phyloP scores from a whole-genome alignment of 2,888 invertebrate species.

The Conops quadrifasciatus region DNA sequence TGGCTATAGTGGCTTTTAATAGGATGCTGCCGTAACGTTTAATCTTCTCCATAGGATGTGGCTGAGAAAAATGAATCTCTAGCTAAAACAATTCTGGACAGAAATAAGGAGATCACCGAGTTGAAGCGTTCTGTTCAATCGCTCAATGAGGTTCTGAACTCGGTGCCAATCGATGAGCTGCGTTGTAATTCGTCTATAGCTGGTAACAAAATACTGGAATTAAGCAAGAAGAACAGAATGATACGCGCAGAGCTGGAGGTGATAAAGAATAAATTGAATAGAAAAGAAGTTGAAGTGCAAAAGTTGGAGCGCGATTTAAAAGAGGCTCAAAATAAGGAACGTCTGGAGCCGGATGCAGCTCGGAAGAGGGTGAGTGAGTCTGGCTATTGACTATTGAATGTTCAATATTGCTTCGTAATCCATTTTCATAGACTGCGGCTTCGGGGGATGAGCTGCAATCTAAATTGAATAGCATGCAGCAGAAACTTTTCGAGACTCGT shows the following conservation, averaged over 20 bases:
- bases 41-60: conserved; percentile 40
- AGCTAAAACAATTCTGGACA: conserved; percentile 52
- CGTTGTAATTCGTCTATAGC: conserved; percentile 58
- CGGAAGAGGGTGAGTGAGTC: conserved; percentile 40
- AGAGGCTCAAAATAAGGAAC: conserved; percentile 44
- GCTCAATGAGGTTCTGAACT: conserved; percentile 58
- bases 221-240: conserved; percentile 61
- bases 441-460: conserved; percentile 68
- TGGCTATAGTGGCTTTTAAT: background rate
- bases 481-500: conserved; percentile 75
- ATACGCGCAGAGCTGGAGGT: conserved; percentile 57
- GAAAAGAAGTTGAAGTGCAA: conserved; percentile 51
- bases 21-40: background rate
- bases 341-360: conserved; percentile 40
- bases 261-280: conserved; percentile 51
- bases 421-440: conserved; percentile 36
- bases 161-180: conserved; percentile 58
- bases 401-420: background rate
- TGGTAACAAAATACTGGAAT: conserved; percentile 56
- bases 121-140: conserved; percentile 57
- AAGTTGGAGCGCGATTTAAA: conserved; percentile 52
- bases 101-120: conserved; percentile 56
- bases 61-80: conserved; percentile 54
- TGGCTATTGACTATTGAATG: background rate
- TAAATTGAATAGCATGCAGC: conserved; percentile 65